Evolutionary conservation across 2,888 invertebrate species (phyloP).

Genomic region (Trichopria drosophilae): DNA sequence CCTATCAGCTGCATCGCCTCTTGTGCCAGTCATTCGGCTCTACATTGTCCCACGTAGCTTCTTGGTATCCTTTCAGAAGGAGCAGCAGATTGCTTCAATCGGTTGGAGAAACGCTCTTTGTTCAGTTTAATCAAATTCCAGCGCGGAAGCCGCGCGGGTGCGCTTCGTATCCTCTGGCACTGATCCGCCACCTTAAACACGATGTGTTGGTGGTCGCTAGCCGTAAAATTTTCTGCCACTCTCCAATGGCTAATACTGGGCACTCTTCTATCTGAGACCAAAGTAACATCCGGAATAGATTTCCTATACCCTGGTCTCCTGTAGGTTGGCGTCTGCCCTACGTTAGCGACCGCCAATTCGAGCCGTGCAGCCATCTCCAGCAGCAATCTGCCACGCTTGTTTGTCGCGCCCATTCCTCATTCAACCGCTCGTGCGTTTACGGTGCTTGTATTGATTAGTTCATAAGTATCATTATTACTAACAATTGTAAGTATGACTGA

Average conservation of each 20-base stretch:
- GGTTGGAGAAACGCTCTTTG: not conserved
- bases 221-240: constrained; percentile 27
- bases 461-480: too few relatives aligned
- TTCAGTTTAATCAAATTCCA: constrained; percentile 5
- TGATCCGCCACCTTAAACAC: constrained; percentile 13
- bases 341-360: too few relatives aligned
- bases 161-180: not conserved
- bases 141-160: constrained; percentile 2
- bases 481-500: too few relatives aligned
- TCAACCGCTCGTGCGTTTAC: too few relatives aligned
- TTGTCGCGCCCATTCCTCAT: too few relatives aligned
- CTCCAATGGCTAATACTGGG: constrained; percentile 17
- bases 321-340: constrained; percentile 6
- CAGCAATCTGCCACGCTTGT: too few relatives aligned
- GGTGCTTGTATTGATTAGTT: too few relatives aligned
- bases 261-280: constrained; percentile 15
- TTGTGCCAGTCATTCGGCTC: not conserved
- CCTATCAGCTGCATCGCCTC: not conserved
- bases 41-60: not conserved
- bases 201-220: constrained; percentile 28
- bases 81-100: not conserved
- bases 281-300: constrained; percentile 21
- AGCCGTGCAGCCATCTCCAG: too few relatives aligned
- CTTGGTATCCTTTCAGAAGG: not conserved
- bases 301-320: constrained; percentile 19